Evolutionary conservation across 2,797 vertebrate species (phyloP).

Genomic region (Hipposideros larvatus): DNA sequence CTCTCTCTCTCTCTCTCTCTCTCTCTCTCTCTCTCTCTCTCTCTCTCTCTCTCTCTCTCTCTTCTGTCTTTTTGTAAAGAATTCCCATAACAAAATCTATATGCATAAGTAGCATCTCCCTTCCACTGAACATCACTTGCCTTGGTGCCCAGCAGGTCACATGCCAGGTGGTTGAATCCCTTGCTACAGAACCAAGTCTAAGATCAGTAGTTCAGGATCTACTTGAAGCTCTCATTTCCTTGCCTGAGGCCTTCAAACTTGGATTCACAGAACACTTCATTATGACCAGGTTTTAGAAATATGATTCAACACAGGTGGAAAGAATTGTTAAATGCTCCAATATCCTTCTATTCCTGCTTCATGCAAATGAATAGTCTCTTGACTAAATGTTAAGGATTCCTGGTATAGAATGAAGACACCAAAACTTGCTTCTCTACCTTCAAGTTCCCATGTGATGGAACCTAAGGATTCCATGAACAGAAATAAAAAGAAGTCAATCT

Average conservation of each 20-base stretch:
- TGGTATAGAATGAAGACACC: neutral
- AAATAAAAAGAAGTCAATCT: neutral
- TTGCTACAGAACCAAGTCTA: neutral
- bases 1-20: neutral
- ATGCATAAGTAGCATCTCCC: rapidly evolving
- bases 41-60: neutral
- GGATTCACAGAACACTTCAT: neutral
- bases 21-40: neutral
- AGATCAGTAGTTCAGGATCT: neutral
- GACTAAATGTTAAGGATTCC: neutral
- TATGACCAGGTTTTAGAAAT: neutral
- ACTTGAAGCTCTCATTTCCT: neutral
- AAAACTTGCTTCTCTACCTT: neutral
- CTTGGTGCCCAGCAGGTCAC: neutral
- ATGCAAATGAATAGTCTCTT: neutral
- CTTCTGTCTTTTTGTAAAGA: neutral
- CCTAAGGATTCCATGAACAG: neutral
- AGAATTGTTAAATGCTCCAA: neutral
- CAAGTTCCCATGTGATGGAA: neutral
- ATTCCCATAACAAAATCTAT: neutral
- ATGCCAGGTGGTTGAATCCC: neutral
- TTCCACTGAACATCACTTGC: neutral
- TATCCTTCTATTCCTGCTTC: neutral
- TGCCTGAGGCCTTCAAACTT: neutral
- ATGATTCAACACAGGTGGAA: neutral